phyloP scores from a whole-genome alignment of 2,888 invertebrate genomes.

The Drosophila gaucha region DNA sequence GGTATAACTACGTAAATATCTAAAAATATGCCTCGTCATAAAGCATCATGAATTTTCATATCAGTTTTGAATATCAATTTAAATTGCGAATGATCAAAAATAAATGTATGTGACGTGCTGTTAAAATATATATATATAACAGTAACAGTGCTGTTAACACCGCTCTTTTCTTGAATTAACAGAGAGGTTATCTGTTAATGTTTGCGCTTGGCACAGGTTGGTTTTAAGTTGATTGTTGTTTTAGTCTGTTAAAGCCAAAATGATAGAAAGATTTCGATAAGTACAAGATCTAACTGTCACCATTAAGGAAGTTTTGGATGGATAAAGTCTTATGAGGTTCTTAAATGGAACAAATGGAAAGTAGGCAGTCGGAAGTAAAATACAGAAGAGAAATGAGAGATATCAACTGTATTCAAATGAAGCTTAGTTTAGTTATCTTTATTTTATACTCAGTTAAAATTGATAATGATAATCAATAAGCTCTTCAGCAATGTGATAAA shows the following conservation, averaged over 20 bases:
- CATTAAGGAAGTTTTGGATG: constrained; percentile 5
- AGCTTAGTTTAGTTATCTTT: constrained; percentile 10
- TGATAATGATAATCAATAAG: neutral
- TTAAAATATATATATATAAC: constrained; percentile 29
- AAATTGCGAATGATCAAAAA: constrained; percentile 13
- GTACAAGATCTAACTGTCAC: constrained; percentile 13
- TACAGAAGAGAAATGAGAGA: neutral
- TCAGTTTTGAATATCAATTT: constrained; percentile 30
- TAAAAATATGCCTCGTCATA: constrained; percentile 39
- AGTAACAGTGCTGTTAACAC: constrained; percentile 16
- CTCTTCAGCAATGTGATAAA: constrained; percentile 5
- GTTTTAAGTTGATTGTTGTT: constrained; percentile 9
- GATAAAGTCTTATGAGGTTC: constrained; percentile 5
- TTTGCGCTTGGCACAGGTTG: constrained; percentile 53
- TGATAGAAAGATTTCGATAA: constrained; percentile 14
- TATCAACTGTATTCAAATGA: constrained; percentile 1
- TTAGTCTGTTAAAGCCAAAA: constrained; percentile 12
- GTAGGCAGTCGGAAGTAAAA: too few relatives aligned
- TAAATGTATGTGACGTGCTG: constrained; percentile 38
- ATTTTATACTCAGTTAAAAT: neutral
- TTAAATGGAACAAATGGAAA: constrained; percentile 2
- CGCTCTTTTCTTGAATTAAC: constrained; percentile 1
- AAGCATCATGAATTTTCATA: constrained; percentile 18
- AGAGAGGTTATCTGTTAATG: constrained; percentile 7
- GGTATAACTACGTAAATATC: constrained; percentile 26